Base-by-base conservation (phyloP, 30 jellyfish, hydroid and myxozoan genomes). In the Chrysaora quinquecirrha region DNA sequence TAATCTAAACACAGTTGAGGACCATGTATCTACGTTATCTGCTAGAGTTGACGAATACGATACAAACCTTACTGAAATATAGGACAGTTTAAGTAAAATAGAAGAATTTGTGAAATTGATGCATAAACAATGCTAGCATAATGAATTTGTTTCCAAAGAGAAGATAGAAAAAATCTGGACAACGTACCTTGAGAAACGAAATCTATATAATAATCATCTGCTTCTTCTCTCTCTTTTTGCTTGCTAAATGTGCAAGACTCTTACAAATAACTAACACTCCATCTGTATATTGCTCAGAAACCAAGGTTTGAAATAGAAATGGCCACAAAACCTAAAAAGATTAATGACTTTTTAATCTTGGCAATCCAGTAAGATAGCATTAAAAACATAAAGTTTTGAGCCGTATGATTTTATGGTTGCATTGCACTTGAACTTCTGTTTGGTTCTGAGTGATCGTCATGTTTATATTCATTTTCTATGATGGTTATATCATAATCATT, bases 261-360 rank as follows among this genome's bases (percentile, higher is more conserved):
- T 91, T 94, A 63, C 97, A 83, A 12, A 89, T 50, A 0, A 95
- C 95, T 67, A 80, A 71, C 48, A 89, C 62, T 3, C 96, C 96
- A 69, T 84, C 95, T 0, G 99, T 95, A 85, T 88, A 95, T 24
- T 95, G 97, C 1, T 71, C 96, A 30, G 97, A 96, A 25, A 88
- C 50, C 25, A 95, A 25, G 63, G 73, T 66, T 52, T 85, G 94
- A 46, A 95, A 38, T 29, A 95, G 74, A 62, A 70, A 95, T 1
- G 99, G 99, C 99, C 99, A 95, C 22, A 95, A 76, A 16, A 95
- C 97, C 99, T 95, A n/a, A n/a, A n/a, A n/a, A n/a, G n/a, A n/a
- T n/a, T n/a, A n/a, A n/a, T n/a, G n/a, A n/a, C n/a, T n/a, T n/a
- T n/a, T n/a, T n/a, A n/a, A n/a, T n/a, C n/a, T n/a, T n/a, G n/a